phyloP scores from a whole-genome alignment of 2,888 invertebrate genomes.

The Pilophorus perplexus region DNA sequence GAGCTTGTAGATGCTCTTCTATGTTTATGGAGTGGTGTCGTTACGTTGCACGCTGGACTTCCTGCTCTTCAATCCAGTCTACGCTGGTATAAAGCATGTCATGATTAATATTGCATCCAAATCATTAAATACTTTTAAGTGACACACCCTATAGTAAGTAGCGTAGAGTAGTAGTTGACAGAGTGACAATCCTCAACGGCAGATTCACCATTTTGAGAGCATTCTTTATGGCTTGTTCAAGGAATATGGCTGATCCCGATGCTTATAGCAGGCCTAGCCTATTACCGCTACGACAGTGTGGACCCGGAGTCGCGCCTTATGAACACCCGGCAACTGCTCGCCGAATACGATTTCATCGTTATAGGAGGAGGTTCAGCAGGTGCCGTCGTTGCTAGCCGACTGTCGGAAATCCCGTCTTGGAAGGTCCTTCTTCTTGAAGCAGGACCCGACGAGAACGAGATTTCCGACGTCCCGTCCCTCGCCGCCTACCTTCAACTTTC shows the following conservation, averaged over 20 bases:
- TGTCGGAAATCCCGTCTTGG: slow-evolving; percentile 72
- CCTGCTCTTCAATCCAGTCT: too few relatives aligned
- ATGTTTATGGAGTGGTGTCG: too few relatives aligned
- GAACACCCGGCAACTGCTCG: slow-evolving; percentile 64
- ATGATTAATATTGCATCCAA: too few relatives aligned
- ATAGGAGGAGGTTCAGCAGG: slow-evolving; percentile 88
- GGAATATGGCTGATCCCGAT: slow-evolving; percentile 82
- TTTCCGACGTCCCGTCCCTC: slow-evolving; percentile 81
- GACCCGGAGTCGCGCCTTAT: slow-evolving; percentile 77
- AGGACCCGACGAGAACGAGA: slow-evolving; percentile 84
- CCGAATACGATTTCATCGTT: slow-evolving; percentile 81
- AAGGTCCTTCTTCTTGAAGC: slow-evolving; percentile 77
- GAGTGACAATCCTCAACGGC: too few relatives aligned
- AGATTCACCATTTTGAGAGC: too few relatives aligned
- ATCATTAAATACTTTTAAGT: too few relatives aligned
- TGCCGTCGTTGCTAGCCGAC: slow-evolving; percentile 78
- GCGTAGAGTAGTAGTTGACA: too few relatives aligned
- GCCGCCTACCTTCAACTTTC: slow-evolving; percentile 83
- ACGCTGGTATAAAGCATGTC: too few relatives aligned
- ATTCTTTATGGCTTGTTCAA: slow-evolving; percentile 16
- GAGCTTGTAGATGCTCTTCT: too few relatives aligned
- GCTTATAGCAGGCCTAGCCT: slow-evolving; percentile 75
- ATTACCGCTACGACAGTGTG: slow-evolving; percentile 73
- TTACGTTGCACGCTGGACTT: too few relatives aligned
- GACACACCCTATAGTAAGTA: too few relatives aligned